Evolutionary conservation across 1,140 invertebrate species (phyloP).

Genomic region (Periplaneta americana): DNA sequence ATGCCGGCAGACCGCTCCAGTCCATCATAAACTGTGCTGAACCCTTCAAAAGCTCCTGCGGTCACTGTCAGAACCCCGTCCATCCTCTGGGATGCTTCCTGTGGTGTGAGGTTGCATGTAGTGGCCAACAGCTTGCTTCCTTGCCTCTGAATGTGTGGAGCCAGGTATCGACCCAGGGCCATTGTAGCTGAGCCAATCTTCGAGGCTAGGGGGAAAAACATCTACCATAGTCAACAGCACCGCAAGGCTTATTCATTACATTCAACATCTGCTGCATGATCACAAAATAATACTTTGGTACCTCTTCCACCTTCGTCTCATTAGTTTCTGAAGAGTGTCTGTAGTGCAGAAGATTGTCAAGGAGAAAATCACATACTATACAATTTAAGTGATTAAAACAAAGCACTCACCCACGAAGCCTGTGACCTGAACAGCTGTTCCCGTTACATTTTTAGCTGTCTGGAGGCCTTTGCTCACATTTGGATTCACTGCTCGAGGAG

Average conservation of each 20-base stretch:
- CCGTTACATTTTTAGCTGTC: slow-evolving; percentile 55
- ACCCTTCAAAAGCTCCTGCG: slow-evolving; percentile 59
- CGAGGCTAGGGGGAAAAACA: slow-evolving; percentile 38
- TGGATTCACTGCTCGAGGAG: slow-evolving; percentile 36
- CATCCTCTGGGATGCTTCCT: slow-evolving; percentile 50
- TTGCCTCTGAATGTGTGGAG: slow-evolving; percentile 59
- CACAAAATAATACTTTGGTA: too few relatives aligned
- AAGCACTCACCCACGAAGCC: slow-evolving; percentile 52
- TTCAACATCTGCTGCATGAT: too few relatives aligned
- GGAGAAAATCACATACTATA: too few relatives aligned
- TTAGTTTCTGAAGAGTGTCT: too few relatives aligned
- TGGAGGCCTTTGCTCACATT: slow-evolving; percentile 49
- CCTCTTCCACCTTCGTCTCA: too few relatives aligned
- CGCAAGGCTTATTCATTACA: too few relatives aligned
- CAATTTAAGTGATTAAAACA: too few relatives aligned
- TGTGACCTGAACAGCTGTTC: slow-evolving; percentile 53
- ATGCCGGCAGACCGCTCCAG: slow-evolving; percentile 60
- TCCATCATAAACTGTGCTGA: slow-evolving; percentile 58
- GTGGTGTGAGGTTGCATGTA: slow-evolving; percentile 43
- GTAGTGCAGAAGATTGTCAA: too few relatives aligned
- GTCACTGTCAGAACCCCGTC: slow-evolving; percentile 58
- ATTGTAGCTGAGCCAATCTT: slow-evolving; percentile 58
- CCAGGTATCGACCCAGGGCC: slow-evolving; percentile 52
- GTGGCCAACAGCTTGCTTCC: slow-evolving; percentile 50
- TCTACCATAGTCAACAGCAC: background rate